Percentiles rank a stretch among this genome's conserved stretches.
phyloP scores from a whole-genome alignment of 2,888 invertebrate genomes.

The Coelinius sp. region DNA sequence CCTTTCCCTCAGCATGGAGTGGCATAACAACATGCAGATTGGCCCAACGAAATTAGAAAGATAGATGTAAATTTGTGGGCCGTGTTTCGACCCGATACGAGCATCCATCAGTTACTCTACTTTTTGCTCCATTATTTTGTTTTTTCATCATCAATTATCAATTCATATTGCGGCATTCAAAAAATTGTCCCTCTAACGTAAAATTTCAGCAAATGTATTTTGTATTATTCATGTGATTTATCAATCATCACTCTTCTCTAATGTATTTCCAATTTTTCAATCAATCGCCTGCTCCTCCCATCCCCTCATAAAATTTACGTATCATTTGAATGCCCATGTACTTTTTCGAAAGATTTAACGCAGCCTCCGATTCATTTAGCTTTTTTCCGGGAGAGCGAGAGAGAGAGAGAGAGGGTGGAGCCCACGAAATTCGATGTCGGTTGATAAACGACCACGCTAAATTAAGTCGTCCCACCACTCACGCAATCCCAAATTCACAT shows the following conservation, averaged over 20 bases:
- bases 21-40: slow-evolving; percentile 61
- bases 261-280: not conserved
- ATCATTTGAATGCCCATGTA: not conserved
- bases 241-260: not conserved
- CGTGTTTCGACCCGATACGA: slow-evolving; percentile 48
- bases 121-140: too few relatives aligned
- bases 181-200: too few relatives aligned
- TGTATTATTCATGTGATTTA: too few relatives aligned
- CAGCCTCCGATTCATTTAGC: slow-evolving; percentile 1
- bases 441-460: slow-evolving; percentile 60
- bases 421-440: slow-evolving; percentile 53
- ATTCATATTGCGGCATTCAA: too few relatives aligned
- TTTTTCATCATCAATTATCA: too few relatives aligned
- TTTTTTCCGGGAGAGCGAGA: not conserved
- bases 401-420: slow-evolving; percentile 29
- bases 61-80: slow-evolving; percentile 60
- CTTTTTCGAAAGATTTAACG: slow-evolving; percentile 43
- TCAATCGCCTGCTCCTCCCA: slow-evolving; percentile 2
- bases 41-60: slow-evolving; percentile 62
- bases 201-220: too few relatives aligned
- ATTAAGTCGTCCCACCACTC: slow-evolving; percentile 54
- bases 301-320: not conserved
- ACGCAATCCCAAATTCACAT: slow-evolving; percentile 33
- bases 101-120: not conserved
- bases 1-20: slow-evolving; percentile 38